These are phyloP conservation scores for Euzophera pinguis DNA, from an alignment of 2,888 invertebrate species.

Conservation along the genomic window DNA sequence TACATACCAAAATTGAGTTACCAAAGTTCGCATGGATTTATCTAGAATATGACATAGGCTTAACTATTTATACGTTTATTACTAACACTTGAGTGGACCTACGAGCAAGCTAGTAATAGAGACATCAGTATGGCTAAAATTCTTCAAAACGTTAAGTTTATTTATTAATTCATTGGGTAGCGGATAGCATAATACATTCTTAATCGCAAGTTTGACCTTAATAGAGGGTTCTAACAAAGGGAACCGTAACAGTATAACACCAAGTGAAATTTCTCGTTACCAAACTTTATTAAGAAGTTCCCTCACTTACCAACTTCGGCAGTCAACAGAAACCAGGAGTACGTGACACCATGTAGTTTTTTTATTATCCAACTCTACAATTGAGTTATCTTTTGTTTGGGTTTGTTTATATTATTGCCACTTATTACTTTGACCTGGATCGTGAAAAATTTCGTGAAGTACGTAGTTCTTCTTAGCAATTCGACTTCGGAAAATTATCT, in stretches of 20 bases:
- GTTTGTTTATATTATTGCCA: not conserved
- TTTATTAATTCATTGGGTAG: slow-evolving; percentile 10
- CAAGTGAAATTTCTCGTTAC: slow-evolving; percentile 28
- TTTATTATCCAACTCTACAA: slow-evolving; percentile 13
- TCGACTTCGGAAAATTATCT: too few species aligned
- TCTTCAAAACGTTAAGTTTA: not conserved
- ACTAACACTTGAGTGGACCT: too few species aligned
- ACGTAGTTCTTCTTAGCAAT: too few species aligned
- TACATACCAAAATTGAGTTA: too few species aligned
- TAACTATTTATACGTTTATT: too few species aligned
- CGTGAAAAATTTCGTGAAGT: too few species aligned
- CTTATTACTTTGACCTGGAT: not conserved
- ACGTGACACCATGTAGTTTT: slow-evolving; percentile 28
- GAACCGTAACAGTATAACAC: slow-evolving; percentile 20
- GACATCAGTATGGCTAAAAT: too few species aligned
- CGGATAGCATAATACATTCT: not conserved
- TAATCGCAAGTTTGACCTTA: slow-evolving; percentile 9
- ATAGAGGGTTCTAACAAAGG: slow-evolving; percentile 28
- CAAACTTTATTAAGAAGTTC: slow-evolving; percentile 34
- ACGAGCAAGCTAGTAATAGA: too few species aligned
- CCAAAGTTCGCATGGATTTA: too few species aligned
- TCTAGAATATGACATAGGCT: too few species aligned
- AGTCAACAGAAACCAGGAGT: slow-evolving; percentile 19
- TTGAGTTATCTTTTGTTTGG: slow-evolving; percentile 3
- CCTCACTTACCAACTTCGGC: slow-evolving; percentile 22